Percentiles rank a stretch among this genome's conserved stretches.
These are phyloP conservation scores for Lerema accius DNA, from an alignment of 1,140 invertebrate species.

Conservation along the genomic window DNA sequence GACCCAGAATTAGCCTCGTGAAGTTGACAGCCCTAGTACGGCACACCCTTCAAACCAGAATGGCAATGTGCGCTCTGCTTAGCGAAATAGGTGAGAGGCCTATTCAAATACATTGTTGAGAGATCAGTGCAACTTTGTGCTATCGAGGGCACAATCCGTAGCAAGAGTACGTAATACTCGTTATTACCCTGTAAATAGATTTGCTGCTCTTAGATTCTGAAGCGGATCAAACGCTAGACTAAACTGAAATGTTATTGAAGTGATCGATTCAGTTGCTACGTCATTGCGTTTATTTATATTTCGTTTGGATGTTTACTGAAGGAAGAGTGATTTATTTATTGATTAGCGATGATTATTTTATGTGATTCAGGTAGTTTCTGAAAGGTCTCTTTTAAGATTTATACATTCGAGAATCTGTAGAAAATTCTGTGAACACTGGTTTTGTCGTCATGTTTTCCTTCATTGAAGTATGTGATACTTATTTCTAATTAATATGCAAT, in stretches of 20 bases:
- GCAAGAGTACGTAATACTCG: neutral
- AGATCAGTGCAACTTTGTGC: conserved; percentile 22
- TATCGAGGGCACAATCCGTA: conserved; percentile 25
- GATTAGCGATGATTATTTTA: neutral
- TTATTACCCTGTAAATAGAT: conserved; percentile 19
- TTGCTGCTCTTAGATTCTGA: neutral
- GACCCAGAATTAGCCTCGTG: neutral
- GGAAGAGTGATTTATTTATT: neutral
- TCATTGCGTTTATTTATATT: conserved; percentile 2
- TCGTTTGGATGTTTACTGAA: neutral
- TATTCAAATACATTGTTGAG: conserved; percentile 32
- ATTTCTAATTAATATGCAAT: too few relatives aligned
- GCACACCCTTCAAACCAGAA: conserved; percentile 32
- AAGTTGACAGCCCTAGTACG: conserved; percentile 12
- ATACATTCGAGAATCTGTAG: too few relatives aligned
- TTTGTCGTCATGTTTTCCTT: too few relatives aligned
- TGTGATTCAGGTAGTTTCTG: neutral
- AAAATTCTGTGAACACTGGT: too few relatives aligned
- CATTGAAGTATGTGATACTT: too few relatives aligned
- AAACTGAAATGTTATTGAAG: conserved; percentile 4
- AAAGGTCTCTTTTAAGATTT: too few relatives aligned
- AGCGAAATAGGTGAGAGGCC: conserved; percentile 33
- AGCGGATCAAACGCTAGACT: conserved; percentile 9
- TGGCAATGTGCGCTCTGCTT: conserved; percentile 31
- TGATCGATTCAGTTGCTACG: neutral